These are phyloP conservation scores for Myathropa florea DNA, from an alignment of 2,888 invertebrate species.

Conservation along the genomic window DNA sequence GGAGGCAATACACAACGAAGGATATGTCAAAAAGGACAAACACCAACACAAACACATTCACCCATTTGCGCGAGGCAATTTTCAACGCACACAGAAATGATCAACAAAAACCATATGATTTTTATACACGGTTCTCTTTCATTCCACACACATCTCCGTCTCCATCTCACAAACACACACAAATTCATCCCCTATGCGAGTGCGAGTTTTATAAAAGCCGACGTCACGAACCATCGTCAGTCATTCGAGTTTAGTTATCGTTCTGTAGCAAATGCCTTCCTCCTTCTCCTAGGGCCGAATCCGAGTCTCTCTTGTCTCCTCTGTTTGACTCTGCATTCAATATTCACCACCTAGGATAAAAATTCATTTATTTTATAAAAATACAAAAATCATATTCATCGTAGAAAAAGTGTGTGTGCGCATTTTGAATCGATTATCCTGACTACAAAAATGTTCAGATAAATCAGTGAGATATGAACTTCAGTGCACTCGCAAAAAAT, in stretches of 20 bases:
- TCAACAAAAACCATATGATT: constrained; percentile 58
- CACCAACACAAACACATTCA: constrained; percentile 4
- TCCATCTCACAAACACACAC: constrained; percentile 8
- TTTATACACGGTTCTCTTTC: constrained; percentile 26
- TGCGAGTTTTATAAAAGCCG: constrained; percentile 67
- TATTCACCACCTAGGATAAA: constrained; percentile 16
- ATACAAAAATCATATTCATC: constrained; percentile 2
- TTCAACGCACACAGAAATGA: background rate
- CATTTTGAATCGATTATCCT: constrained; percentile 22
- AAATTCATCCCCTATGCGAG: constrained; percentile 53
- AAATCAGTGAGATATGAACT: constrained; percentile 50
- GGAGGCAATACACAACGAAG: constrained; percentile 51
- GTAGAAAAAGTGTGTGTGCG: constrained; percentile 22
- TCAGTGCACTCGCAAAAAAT: constrained; percentile 45
- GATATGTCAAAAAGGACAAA: constrained; percentile 65
- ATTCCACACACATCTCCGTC: constrained; percentile 27
- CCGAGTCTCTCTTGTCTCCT: background rate
- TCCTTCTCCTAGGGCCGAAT: constrained; percentile 22
- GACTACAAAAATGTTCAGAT: constrained; percentile 4
- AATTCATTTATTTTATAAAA: background rate
- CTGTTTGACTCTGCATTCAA: constrained; percentile 6
- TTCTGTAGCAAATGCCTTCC: constrained; percentile 69
- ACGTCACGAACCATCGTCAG: constrained; percentile 57
- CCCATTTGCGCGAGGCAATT: no score
- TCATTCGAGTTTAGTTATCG: constrained; percentile 71